Conservation (phyloP, 2,113 vertebrate species). For the Typhlomys cinereus region DNA sequence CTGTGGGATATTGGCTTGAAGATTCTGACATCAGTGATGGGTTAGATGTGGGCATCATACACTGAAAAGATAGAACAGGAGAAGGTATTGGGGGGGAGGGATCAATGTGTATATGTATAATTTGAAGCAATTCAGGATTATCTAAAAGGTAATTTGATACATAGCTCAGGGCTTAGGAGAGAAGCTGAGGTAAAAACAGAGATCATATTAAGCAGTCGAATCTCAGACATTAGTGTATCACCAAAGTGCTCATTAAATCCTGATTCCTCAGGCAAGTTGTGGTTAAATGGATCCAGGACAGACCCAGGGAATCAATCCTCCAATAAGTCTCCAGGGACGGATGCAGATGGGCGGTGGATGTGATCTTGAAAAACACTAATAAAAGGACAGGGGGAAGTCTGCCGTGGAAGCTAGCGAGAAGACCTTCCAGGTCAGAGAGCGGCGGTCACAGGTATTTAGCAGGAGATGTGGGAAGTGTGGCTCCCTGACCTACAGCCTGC, state of each 20-base stretch:
- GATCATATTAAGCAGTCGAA: background rate
- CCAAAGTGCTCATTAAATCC: background rate
- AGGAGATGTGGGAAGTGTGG: background rate
- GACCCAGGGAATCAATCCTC: background rate
- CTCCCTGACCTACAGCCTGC: background rate
- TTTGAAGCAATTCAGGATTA: constrained; percentile 8
- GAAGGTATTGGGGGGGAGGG: background rate
- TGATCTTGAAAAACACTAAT: background rate
- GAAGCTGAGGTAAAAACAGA: background rate
- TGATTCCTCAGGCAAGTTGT: background rate
- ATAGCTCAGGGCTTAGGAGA: background rate
- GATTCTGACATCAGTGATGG: background rate
- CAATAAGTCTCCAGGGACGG: background rate
- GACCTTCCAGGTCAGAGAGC: background rate
- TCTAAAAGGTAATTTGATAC: constrained; percentile 23
- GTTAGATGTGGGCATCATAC: background rate
- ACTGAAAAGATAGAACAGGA: background rate
- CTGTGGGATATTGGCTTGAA: background rate
- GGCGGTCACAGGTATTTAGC: background rate
- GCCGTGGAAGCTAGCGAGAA: background rate
- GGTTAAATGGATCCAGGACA: background rate
- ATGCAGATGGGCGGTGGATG: background rate
- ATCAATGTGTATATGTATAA: background rate
- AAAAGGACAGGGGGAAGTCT: background rate
- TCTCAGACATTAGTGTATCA: background rate